phyloP scores from a whole-genome alignment of 1,140 invertebrate genomes.

The Drosophila biarmipes region DNA sequence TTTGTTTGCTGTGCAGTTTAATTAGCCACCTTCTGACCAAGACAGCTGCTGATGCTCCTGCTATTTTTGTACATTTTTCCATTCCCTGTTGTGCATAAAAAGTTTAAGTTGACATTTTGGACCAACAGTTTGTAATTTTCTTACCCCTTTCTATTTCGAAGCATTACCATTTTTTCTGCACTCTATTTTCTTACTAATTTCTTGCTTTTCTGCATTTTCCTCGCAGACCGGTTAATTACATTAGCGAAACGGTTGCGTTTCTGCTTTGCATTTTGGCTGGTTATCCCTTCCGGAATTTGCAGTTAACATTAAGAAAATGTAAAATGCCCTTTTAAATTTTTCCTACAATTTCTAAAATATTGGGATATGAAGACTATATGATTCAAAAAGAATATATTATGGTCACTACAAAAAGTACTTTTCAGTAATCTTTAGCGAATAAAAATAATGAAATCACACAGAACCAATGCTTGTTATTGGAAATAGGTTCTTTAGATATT shows the following conservation, averaged over 20 bases:
- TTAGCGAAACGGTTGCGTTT: conserved; percentile 49
- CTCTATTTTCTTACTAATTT: conserved; percentile 52
- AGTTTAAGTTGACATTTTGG: conserved; percentile 77
- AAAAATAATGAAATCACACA: no score
- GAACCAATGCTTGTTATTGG: background rate
- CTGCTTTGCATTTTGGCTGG: conserved; percentile 63
- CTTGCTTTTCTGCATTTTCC: conserved; percentile 49
- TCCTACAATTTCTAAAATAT: background rate
- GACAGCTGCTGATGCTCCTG: conserved; percentile 58
- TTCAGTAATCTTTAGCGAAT: no score
- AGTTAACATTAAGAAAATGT: conserved; percentile 22
- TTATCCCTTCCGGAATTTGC: conserved; percentile 22
- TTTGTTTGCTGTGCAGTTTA: conserved; percentile 68
- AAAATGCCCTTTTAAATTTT: conserved; percentile 4
- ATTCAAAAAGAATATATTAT: no score
- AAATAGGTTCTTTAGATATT: background rate
- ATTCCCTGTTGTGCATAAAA: conserved; percentile 67
- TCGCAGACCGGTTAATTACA: conserved; percentile 78
- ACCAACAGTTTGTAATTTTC: conserved; percentile 80
- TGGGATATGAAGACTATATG: background rate
- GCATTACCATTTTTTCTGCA: conserved; percentile 39
- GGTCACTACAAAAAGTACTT: no score
- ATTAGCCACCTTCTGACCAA: conserved; percentile 62
- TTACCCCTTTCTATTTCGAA: conserved; percentile 36
- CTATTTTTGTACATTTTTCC: conserved; percentile 15